Percentiles rank a stretch among this genome's conserved stretches.
These are phyloP conservation scores for Eristalinus aeneus DNA, from an alignment of 2,888 invertebrate genomes.

Conservation along the genomic window DNA sequence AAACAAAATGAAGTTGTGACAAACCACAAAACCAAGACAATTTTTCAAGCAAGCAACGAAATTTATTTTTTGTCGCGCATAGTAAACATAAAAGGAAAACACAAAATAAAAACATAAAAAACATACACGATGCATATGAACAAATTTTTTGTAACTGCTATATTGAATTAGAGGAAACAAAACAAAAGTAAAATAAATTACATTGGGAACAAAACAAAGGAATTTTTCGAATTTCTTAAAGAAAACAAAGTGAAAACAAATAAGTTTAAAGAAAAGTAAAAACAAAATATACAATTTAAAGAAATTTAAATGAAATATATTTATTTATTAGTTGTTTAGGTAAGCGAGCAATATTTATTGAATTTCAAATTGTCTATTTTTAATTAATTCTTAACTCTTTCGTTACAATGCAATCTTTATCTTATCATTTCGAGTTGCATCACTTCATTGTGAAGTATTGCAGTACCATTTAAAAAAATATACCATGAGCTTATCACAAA, in stretches of 20 bases:
- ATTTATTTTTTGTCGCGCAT: slow-evolving; percentile 66
- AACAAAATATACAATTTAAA: slow-evolving; percentile 36
- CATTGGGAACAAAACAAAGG: slow-evolving; percentile 79
- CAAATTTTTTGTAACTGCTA: slow-evolving; percentile 59
- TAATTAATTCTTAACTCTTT: slow-evolving; percentile 48
- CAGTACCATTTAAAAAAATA: slow-evolving; percentile 30
- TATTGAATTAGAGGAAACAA: slow-evolving; percentile 55
- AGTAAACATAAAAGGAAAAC: slow-evolving; percentile 59
- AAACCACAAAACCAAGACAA: slow-evolving; percentile 49
- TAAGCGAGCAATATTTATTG: slow-evolving; percentile 71
- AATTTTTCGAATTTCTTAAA: slow-evolving; percentile 79
- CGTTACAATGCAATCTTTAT: slow-evolving; percentile 66
- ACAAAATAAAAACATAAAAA: slow-evolving; percentile 56
- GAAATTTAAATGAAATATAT: slow-evolving; percentile 41
- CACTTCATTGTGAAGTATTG: slow-evolving; percentile 17
- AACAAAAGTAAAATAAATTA: slow-evolving; percentile 38
- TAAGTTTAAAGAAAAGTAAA: no score
- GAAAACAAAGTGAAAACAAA: slow-evolving; percentile 72
- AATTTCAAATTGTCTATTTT: slow-evolving; percentile 46
- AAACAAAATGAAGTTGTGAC: slow-evolving; percentile 44
- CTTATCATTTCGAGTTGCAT: slow-evolving; percentile 22
- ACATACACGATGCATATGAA: slow-evolving; percentile 38
- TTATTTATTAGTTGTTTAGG: slow-evolving; percentile 69
- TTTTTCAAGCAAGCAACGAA: slow-evolving; percentile 70
- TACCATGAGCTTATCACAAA: slow-evolving; percentile 66